Conservation (phyloP, 37 sponge, comb jelly and placozoan species). For the Aplysina aerophoba region DNA sequence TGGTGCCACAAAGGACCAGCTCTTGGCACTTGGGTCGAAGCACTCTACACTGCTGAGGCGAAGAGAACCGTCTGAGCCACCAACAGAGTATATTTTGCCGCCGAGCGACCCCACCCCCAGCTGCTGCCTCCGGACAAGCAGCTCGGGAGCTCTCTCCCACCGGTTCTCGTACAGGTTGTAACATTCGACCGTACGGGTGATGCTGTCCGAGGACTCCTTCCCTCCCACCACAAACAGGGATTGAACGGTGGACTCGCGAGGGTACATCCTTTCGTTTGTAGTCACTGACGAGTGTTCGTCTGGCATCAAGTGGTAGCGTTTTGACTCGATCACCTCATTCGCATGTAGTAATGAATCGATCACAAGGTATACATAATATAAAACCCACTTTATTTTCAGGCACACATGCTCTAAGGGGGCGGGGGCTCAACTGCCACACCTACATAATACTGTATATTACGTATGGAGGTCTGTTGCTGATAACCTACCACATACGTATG, state of each 20-base stretch:
- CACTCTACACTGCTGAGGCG: constrained; percentile 95
- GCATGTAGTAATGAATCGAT: no score
- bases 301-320: constrained; percentile 86
- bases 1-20: constrained; percentile 94
- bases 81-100: constrained; percentile 92
- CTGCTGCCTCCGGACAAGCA: constrained; percentile 92
- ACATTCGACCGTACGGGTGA: constrained; percentile 83
- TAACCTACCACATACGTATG: no score
- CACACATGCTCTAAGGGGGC: no score
- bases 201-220: constrained; percentile 92
- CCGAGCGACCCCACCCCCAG: constrained; percentile 86
- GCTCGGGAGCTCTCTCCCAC: constrained; percentile 74
- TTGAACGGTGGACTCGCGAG: constrained; percentile 83
- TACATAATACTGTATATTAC: no score
- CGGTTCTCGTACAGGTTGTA: constrained; percentile 68
- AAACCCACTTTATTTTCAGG: no score
- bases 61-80: constrained; percentile 94
- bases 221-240: constrained; percentile 90
- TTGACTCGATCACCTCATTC: constrained; percentile 93
- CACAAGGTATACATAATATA: no score
- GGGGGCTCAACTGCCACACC: no score
- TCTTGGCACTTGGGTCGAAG: constrained; percentile 78
- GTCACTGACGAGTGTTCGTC: constrained; percentile 49
- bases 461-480: no score
- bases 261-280: constrained; percentile 61